A percentile compares a stretch with the other conserved stretches of the same genome.
Conservation (phyloP, 2,888 invertebrate species). For the Sabatieria punctata region DNA sequence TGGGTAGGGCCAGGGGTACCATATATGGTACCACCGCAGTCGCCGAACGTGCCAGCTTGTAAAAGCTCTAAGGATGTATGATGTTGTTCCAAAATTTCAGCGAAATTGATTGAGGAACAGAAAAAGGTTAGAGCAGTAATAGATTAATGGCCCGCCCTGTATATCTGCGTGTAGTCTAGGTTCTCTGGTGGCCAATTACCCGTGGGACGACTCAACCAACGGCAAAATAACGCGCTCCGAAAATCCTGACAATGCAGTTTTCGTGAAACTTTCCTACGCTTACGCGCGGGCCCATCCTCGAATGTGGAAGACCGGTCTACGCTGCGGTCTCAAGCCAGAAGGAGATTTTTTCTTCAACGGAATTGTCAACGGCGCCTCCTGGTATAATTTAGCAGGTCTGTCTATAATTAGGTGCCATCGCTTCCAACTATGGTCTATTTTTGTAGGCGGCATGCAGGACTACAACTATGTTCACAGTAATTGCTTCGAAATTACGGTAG, state of each 20-base stretch:
- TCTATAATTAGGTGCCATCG: not conserved
- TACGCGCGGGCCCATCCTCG: slow-evolving; percentile 55
- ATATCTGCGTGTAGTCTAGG: no score
- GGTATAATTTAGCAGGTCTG: slow-evolving; percentile 46
- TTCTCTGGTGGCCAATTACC: slow-evolving; percentile 84
- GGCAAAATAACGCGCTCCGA: slow-evolving; percentile 11
- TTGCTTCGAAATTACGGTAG: slow-evolving; percentile 82
- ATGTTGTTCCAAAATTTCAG: no score
- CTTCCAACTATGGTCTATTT: not conserved
- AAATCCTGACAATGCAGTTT: slow-evolving; percentile 22
- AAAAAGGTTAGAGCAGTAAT: no score
- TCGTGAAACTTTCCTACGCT: slow-evolving; percentile 24
- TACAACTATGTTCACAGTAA: slow-evolving; percentile 85
- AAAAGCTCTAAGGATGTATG: no score
- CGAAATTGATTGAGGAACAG: no score
- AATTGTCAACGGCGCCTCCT: slow-evolving; percentile 84
- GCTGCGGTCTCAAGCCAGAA: slow-evolving; percentile 36
- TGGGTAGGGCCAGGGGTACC: no score
- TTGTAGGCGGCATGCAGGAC: slow-evolving; percentile 86
- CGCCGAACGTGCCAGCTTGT: no score
- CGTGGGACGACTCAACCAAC: slow-evolving; percentile 65
- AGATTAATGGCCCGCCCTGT: no score
- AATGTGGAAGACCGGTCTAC: slow-evolving; percentile 50
- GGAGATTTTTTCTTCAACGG: slow-evolving; percentile 64
- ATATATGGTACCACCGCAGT: no score